Base-by-base conservation (phyloP, 2,113 vertebrate species). In the Megaptera novaeangliae region DNA sequence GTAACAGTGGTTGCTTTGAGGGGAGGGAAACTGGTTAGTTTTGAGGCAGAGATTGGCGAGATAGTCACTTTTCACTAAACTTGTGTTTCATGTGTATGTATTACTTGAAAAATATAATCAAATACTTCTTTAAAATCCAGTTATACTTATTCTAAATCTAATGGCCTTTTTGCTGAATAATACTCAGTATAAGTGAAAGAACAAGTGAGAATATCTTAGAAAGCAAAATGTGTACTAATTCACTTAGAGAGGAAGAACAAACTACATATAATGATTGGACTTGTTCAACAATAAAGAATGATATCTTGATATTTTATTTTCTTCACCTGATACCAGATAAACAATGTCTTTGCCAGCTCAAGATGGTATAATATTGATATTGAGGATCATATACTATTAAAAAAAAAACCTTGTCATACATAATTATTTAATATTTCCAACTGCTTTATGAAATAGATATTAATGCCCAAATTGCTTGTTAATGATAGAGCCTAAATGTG, bases 361-460 rank as follows among this genome's bases (percentile, higher is more conserved):
- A 71, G 10, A 68, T 57, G 41, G 11, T 69, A 69, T 89, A 55
- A 78, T 89, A 75, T 86, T 91, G 90, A 13, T 39, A 63, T 29
- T 71, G 27, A 91, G 14, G n/a, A 71, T 10, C n/a, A 89, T 71
- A 15, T 64, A 25, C 59, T 88, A 1, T 75, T 52, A 17, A 17
- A 52, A 34, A 57, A 74, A 88, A 96, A 94, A 66, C 10, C 23
- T 82, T 92, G 92, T 87, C 41, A 59, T 90, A 3, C 12, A 75
- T 86, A 95, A 71, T 96, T 96, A 75, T 63, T 87, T 96, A 95
- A 69, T 77, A 87, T 95, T 89, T 91, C 31, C 49, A 93, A 80
- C 52, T 93, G 49, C 8, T 93, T 39, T 61, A 69, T 95, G 64
- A 92, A 78, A 57, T 78, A 91, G 7, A 20, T 94, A 23, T 86